Conservation (phyloP, 2,113 vertebrate species). For the Mola mola region DNA sequence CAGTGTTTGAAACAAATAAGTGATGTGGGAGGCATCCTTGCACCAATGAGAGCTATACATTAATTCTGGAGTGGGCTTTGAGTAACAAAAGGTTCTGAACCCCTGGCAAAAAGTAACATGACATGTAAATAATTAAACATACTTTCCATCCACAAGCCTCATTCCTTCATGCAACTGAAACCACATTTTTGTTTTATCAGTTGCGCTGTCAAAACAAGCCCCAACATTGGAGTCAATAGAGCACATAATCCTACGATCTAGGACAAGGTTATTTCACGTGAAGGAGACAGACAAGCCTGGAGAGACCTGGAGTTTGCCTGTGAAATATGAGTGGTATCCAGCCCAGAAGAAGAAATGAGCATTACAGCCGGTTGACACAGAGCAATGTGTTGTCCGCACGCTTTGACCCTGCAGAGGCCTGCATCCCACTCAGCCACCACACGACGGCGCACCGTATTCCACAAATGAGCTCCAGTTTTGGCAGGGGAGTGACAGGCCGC, state of each 20-base stretch:
- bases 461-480: conserved; percentile 72
- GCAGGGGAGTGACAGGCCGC: conserved; percentile 62
- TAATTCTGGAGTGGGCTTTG: background rate
- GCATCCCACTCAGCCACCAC: conserved; percentile 16
- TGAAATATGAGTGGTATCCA: conserved; percentile 75
- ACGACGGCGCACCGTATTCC: conserved; percentile 51
- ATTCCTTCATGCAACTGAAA: too few relatives aligned
- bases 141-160: too few relatives aligned
- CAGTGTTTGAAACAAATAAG: too few relatives aligned
- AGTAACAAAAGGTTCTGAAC: background rate
- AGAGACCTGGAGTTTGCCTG: conserved; percentile 56
- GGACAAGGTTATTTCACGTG: conserved; percentile 55
- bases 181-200: too few relatives aligned
- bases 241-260: conserved; percentile 9
- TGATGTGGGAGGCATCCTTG: too few relatives aligned
- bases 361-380: conserved; percentile 47
- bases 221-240: background rate
- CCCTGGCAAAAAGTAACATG: background rate
- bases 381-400: conserved; percentile 32
- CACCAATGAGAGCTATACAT: too few relatives aligned
- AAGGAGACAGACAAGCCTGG: conserved; percentile 13
- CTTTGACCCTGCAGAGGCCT: conserved; percentile 59
- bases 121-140: background rate
- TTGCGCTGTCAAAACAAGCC: too few relatives aligned
- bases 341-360: conserved; percentile 58